Conservation (phyloP, 1,140 invertebrate genomes). For the Armadillidium nasatum region DNA sequence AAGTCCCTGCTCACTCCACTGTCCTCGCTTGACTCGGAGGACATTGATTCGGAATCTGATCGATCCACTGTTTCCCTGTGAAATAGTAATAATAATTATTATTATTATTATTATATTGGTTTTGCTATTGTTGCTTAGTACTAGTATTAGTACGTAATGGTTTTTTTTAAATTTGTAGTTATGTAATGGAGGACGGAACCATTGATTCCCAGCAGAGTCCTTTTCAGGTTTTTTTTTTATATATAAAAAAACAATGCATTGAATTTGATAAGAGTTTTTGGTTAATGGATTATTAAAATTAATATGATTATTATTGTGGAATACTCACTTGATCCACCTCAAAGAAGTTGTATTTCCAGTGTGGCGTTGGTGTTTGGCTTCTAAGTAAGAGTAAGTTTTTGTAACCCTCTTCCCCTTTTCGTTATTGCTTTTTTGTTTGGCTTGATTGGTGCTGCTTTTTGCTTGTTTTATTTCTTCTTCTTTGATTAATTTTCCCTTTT, state of each 20-base stretch:
- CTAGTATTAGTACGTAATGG: no score
- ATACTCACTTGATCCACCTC: background rate
- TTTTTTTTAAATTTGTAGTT: no score
- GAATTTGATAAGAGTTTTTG: no score
- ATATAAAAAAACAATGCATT: no score
- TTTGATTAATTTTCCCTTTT: background rate
- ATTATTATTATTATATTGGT: no score
- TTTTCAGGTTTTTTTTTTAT: no score
- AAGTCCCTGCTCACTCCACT: constrained; percentile 27
- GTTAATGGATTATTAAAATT: no score
- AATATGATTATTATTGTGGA: no score
- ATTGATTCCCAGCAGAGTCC: no score
- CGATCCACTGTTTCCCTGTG: background rate
- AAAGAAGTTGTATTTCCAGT: background rate
- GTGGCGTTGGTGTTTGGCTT: background rate
- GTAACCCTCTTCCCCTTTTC: background rate
- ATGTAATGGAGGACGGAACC: no score
- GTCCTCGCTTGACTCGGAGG: constrained; percentile 26
- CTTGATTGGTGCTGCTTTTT: background rate
- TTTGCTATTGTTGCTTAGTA: no score
- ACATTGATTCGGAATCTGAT: constrained; percentile 16
- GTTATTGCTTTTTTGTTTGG: background rate
- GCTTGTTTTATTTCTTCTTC: background rate
- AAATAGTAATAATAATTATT: background rate
- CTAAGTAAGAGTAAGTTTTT: background rate